phyloP scores from a whole-genome alignment of 2,888 invertebrate species.

The Cenopis cana region DNA sequence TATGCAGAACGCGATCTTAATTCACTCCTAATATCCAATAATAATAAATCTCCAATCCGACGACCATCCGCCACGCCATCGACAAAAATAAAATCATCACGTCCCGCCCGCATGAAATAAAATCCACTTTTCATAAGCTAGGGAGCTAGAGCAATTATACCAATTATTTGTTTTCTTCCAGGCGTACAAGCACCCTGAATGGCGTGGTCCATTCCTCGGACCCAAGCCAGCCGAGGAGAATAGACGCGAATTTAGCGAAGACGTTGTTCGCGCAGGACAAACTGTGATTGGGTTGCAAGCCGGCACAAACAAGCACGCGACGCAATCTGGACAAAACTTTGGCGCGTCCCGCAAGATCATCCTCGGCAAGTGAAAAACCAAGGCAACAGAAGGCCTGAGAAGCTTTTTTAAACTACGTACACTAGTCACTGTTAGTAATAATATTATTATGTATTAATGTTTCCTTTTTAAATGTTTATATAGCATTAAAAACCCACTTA shows the following conservation, averaged over 20 bases:
- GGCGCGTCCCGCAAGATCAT: conserved; percentile 94
- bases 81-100: conserved; percentile 1
- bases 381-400: conserved; percentile 41
- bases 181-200: conserved; percentile 93
- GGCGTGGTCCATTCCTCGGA: conserved; percentile 92
- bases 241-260: conserved; percentile 91
- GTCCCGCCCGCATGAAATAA: background rate
- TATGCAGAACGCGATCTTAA: background rate
- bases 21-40: background rate
- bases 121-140: background rate
- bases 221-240: conserved; percentile 95
- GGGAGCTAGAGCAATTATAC: background rate
- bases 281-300: conserved; percentile 94
- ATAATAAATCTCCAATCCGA: too few relatives aligned
- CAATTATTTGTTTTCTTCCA: conserved; percentile 62
- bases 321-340: conserved; percentile 94
- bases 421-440: conserved; percentile 31
- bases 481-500: background rate
- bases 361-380: conserved; percentile 87
- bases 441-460: background rate
- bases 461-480: background rate
- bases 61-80: background rate
- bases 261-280: conserved; percentile 93
- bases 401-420: conserved; percentile 6
- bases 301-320: conserved; percentile 93